Conservation (phyloP, 2,888 invertebrate genomes). For the Gerris lacustris region DNA sequence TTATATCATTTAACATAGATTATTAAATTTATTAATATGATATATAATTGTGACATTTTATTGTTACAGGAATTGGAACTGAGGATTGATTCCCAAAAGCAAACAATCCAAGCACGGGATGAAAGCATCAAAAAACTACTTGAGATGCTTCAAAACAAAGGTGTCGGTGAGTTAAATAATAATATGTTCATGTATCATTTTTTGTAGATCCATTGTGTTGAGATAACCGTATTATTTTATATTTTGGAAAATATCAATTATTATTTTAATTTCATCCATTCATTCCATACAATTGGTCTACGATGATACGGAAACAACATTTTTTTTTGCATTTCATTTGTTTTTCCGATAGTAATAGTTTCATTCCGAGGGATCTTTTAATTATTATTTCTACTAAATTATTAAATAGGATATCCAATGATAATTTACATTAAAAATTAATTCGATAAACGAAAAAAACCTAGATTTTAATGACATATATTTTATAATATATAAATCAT, state of each 20-base stretch:
- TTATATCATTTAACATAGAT: no score
- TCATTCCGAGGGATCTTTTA: no score
- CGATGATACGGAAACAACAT: not conserved
- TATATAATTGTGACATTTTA: no score
- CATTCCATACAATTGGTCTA: not conserved
- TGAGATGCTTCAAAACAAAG: slow-evolving; percentile 96
- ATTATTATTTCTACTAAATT: no score
- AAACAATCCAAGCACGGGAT: slow-evolving; percentile 89
- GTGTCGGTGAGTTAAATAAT: slow-evolving; percentile 63
- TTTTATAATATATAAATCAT: no score
- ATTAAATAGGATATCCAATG: no score
- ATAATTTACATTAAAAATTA: no score
- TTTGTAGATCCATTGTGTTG: not conserved
- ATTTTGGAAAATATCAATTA: not conserved
- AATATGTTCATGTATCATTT: slow-evolving; percentile 8
- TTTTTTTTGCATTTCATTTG: not conserved
- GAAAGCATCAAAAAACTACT: slow-evolving; percentile 96
- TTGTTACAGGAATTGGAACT: slow-evolving; percentile 93
- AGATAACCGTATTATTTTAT: not conserved
- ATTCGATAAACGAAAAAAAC: no score
- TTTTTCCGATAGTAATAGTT: no score
- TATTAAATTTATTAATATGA: no score
- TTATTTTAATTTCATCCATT: not conserved
- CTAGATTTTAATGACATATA: no score
- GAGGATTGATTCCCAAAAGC: slow-evolving; percentile 94